These are phyloP conservation scores for Ophion ellenae DNA, from an alignment of 2,888 invertebrate genomes.

Conservation along the genomic window DNA sequence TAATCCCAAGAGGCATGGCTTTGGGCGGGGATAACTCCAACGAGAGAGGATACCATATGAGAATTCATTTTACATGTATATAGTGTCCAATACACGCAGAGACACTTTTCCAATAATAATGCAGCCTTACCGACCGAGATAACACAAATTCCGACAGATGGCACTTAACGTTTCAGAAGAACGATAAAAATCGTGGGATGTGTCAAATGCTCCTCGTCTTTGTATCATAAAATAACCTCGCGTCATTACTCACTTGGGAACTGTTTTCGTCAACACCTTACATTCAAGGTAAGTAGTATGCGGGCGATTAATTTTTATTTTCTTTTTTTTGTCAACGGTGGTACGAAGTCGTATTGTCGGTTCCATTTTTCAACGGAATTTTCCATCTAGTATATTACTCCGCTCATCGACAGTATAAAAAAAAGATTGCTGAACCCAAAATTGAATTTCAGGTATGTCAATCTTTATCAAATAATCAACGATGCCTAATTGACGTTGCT, in stretches of 20 bases:
- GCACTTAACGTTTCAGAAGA: too few species aligned
- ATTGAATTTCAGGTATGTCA: too few species aligned
- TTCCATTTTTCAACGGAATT: not conserved
- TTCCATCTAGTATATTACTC: not conserved
- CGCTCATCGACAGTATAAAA: too few species aligned
- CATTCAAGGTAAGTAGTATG: not conserved
- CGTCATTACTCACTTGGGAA: not conserved
- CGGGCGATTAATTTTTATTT: not conserved
- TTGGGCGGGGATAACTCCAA: not conserved
- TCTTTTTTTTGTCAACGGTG: not conserved
- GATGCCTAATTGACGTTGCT: too few species aligned
- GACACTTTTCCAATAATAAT: too few species aligned
- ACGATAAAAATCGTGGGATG: not conserved
- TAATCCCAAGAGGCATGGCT: not conserved
- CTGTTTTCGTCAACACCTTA: not conserved
- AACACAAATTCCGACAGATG: too few species aligned
- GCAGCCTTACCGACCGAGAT: too few species aligned
- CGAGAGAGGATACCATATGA: not conserved
- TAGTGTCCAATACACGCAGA: too few species aligned
- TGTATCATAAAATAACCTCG: not conserved
- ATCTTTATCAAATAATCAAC: too few species aligned
- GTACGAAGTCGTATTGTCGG: not conserved
- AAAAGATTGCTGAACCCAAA: too few species aligned
- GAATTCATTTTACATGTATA: not conserved
- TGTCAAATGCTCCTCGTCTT: slow-evolving; percentile 9